Conservation (phyloP, 2,797 vertebrate genomes). For the Otolemur crassicaudatus region DNA sequence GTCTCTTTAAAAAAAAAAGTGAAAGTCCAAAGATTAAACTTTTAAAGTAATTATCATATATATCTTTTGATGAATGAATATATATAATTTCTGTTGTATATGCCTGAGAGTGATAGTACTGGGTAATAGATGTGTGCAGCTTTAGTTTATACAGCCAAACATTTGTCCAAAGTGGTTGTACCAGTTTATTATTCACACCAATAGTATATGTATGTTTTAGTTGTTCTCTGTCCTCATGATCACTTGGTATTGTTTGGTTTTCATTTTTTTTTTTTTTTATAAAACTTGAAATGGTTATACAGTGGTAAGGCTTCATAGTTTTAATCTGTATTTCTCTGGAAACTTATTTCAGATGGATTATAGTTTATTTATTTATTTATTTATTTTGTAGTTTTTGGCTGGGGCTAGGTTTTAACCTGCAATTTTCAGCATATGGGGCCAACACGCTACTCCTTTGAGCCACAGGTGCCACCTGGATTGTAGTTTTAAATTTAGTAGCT, state of each 20-base stretch:
- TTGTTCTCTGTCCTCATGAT: background rate
- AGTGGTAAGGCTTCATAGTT: background rate
- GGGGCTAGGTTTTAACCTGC: too few relatives aligned
- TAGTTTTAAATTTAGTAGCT: background rate
- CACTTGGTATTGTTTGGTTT: background rate
- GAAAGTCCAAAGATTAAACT: background rate
- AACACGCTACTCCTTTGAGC: too few relatives aligned
- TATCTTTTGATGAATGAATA: background rate
- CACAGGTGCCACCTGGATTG: background rate
- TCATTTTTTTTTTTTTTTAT: background rate
- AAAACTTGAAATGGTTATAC: background rate
- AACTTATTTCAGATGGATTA: background rate
- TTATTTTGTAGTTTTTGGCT: too few relatives aligned
- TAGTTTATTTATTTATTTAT: background rate
- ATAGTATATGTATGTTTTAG: background rate
- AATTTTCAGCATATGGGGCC: too few relatives aligned
- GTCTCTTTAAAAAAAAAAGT: background rate
- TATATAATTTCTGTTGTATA: background rate
- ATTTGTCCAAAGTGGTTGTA: background rate
- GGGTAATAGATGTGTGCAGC: background rate
- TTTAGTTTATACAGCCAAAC: background rate
- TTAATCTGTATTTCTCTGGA: constrained; percentile 23
- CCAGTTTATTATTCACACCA: background rate
- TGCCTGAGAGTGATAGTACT: background rate
- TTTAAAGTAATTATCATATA: background rate